phyloP scores from a whole-genome alignment of 2,888 invertebrate genomes.

The Myopa tessellatipennis region DNA sequence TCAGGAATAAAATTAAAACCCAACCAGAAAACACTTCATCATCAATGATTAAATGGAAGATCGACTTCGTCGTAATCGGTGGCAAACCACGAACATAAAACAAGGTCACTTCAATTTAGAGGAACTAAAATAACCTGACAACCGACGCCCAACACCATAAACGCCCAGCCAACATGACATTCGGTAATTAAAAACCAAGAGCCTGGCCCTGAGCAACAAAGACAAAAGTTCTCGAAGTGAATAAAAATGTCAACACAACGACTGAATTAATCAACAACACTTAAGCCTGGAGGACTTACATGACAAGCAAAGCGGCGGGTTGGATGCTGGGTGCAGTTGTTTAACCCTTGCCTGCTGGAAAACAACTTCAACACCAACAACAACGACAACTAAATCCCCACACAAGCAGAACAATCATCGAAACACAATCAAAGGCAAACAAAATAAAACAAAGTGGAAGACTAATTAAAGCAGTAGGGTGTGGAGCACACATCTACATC shows the following conservation, averaged over 20 bases:
- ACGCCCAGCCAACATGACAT: background rate
- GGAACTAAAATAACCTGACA: background rate
- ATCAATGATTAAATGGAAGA: too few species aligned
- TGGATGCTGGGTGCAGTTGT: slow-evolving; percentile 7
- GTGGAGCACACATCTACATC: slow-evolving; percentile 43
- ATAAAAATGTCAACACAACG: slow-evolving; percentile 53
- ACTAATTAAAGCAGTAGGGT: slow-evolving; percentile 58
- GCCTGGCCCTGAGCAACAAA: background rate
- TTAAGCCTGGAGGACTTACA: slow-evolving; percentile 34
- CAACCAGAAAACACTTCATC: too few species aligned
- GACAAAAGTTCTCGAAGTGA: slow-evolving; percentile 36
- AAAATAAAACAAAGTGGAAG: slow-evolving; percentile 1
- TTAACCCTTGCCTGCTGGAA: slow-evolving; percentile 18
- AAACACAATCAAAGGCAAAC: slow-evolving; percentile 16
- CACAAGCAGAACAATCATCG: background rate
- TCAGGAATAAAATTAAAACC: too few species aligned
- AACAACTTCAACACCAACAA: background rate
- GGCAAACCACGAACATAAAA: background rate
- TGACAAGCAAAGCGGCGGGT: background rate
- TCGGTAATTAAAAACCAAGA: slow-evolving; percentile 1
- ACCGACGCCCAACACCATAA: background rate
- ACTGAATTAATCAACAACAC: slow-evolving; percentile 48
- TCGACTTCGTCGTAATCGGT: background rate
- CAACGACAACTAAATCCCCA: background rate
- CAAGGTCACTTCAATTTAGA: background rate